Conservation (phyloP, 2,113 vertebrate species). For the Heptranchias perlo region DNA sequence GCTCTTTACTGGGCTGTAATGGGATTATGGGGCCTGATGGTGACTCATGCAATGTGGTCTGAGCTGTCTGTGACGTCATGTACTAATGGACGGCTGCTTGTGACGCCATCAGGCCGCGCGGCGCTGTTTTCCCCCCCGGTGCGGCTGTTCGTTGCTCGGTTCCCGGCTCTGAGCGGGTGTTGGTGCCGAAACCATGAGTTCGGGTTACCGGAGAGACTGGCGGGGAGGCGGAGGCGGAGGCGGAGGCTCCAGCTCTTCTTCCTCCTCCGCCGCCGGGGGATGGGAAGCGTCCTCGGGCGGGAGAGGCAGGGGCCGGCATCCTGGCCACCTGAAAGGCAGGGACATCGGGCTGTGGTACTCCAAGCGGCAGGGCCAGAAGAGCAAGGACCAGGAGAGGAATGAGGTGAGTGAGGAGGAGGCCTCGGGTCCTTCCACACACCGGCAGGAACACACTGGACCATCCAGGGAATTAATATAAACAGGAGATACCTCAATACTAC, state of each 20-base stretch:
- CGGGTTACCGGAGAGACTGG: conserved; percentile 50
- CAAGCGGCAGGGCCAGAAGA: conserved; percentile 74
- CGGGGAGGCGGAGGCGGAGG: conserved; percentile 45
- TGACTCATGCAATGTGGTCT: background rate
- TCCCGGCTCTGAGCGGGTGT: conserved; percentile 43
- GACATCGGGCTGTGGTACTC: conserved; percentile 97
- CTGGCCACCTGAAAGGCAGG: conserved; percentile 79
- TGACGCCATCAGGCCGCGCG: background rate
- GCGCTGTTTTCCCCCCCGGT: background rate
- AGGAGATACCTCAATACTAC: background rate
- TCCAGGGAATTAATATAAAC: no score
- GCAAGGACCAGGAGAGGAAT: conserved; percentile 75
- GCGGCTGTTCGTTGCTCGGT: background rate
- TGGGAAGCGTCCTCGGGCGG: conserved; percentile 50
- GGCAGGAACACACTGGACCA: background rate
- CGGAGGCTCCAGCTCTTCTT: background rate
- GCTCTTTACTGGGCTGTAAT: background rate
- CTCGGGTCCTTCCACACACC: background rate
- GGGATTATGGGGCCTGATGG: background rate
- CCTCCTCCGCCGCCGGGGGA: conserved; percentile 28
- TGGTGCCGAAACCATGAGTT: conserved; percentile 53
- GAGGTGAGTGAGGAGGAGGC: conserved; percentile 68
- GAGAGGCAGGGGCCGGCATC: conserved; percentile 67
- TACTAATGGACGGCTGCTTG: background rate
- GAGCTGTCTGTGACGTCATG: background rate